These are phyloP conservation scores for Tinea semifulvella DNA, from an alignment of 2,888 invertebrate species.

Conservation along the genomic window DNA sequence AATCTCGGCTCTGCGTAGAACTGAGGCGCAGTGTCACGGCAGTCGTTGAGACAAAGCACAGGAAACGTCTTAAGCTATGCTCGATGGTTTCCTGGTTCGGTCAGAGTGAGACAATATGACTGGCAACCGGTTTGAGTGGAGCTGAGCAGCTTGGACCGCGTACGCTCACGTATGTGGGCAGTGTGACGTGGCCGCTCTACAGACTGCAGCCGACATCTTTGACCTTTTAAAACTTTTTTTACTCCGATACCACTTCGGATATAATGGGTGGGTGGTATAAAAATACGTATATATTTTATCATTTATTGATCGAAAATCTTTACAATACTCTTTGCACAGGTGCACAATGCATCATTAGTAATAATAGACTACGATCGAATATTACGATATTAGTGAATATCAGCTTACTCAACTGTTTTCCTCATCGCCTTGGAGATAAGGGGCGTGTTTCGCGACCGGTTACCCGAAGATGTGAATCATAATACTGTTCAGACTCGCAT, in stretches of 20 bases:
- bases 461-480: constrained; percentile 23
- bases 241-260: neutral
- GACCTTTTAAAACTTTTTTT: constrained; percentile 7
- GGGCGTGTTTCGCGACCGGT: constrained; percentile 9
- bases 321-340: neutral
- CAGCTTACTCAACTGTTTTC: neutral
- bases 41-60: constrained; percentile 49
- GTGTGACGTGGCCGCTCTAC: constrained; percentile 10
- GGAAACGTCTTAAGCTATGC: constrained; percentile 51
- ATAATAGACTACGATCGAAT: neutral
- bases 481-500: constrained; percentile 15
- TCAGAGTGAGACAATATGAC: constrained; percentile 56
- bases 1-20: constrained; percentile 4
- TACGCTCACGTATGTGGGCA: constrained; percentile 13
- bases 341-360: neutral
- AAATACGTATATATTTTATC: neutral
- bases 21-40: constrained; percentile 26
- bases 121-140: constrained; percentile 51
- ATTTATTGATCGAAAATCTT: no score
- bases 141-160: constrained; percentile 6
- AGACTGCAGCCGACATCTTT: constrained; percentile 12
- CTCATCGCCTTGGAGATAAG: constrained; percentile 6
- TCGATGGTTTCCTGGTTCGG: constrained; percentile 54
- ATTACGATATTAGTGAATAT: constrained; percentile 1
- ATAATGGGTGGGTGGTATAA: neutral